Evolutionary conservation across 2,888 invertebrate genomes (phyloP).

Genomic region (Phasia obesa): DNA sequence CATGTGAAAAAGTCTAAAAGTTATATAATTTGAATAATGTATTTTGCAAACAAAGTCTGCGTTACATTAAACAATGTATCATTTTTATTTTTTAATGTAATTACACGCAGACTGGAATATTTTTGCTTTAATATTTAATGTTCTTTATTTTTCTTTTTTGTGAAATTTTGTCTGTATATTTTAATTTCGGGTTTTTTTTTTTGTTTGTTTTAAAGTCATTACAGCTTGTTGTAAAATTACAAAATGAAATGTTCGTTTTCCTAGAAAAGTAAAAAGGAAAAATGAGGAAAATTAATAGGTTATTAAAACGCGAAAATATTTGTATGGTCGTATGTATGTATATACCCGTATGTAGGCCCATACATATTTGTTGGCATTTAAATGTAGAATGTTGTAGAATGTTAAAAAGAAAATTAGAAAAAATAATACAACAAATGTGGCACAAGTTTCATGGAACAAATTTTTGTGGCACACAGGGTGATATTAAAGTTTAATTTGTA

Average conservation of each 20-base stretch:
- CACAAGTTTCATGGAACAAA: too few relatives aligned
- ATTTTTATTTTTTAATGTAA: neutral
- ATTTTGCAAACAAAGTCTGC: neutral
- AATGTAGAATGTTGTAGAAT: constrained; percentile 2
- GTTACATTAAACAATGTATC: neutral
- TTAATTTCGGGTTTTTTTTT: neutral
- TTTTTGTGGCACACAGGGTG: too few relatives aligned
- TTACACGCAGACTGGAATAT: neutral
- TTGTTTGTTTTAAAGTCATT: constrained; percentile 39
- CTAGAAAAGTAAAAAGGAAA: constrained; percentile 18
- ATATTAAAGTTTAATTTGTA: too few relatives aligned
- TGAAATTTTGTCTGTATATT: neutral
- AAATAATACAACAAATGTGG: too few relatives aligned
- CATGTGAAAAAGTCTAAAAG: neutral
- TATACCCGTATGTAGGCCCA: too few relatives aligned
- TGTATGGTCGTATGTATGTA: neutral
- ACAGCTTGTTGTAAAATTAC: constrained; percentile 48
- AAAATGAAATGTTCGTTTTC: too few relatives aligned
- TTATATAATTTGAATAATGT: neutral
- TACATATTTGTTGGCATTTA: neutral
- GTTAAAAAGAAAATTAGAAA: neutral
- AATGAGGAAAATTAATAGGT: constrained; percentile 20
- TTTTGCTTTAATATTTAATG: neutral
- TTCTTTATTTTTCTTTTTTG: neutral
- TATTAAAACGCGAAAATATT: constrained; percentile 36